Base-by-base conservation (phyloP, 2,113 vertebrate species). In the Romanogobio albipinnatus region DNA sequence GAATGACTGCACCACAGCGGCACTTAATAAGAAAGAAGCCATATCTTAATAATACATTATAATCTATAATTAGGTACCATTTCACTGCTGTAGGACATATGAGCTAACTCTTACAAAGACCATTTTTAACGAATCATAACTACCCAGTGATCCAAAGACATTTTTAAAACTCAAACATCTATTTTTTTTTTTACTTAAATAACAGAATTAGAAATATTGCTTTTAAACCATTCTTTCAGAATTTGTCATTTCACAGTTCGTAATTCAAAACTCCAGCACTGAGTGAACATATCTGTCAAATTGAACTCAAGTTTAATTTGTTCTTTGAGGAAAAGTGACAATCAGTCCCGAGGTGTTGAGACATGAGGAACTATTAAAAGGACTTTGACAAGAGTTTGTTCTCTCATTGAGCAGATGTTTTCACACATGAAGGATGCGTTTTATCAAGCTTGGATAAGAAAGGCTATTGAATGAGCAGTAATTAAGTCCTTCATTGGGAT, bases 31-130 rank as follows among this genome's bases (percentile, higher is more conserved):
- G 47, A 82, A 71, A 33, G 19, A 10, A 24, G 64, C 66, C 66
- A 73, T 73, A 82, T 73, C 66, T 71, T 82, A 82, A 43, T 71
- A 71, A 39, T 82, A 71, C 22, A 36, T 71, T 71, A 19, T 79
- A 82, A 82, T 82, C 81, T 82, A 82, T 73, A 82, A 82, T 82
- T 82, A 82, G 33, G 33, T 19, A 71, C 19, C 22, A 56, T 82
- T 82, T 82, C 66, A 73, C 10, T 22, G 66, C 66, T 58, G 22
- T 49, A 82, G 81, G 81, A 58, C 66, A 58, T 36, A 19, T 51
- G 62, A 68, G 81, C 13, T 39, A 70, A 26, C 4, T 15, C 26
- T 70, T n/a, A 53, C 47, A 71, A 71, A 43, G 33, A 58, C 8
- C 10, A 10, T 68, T 36, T 68, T 81, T 49, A 51, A 66, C 62